Evolutionary conservation across 2,888 invertebrate genomes (phyloP), one percentile per base, ranked within the genome.

Genomic region (Timandra comae): DNA sequence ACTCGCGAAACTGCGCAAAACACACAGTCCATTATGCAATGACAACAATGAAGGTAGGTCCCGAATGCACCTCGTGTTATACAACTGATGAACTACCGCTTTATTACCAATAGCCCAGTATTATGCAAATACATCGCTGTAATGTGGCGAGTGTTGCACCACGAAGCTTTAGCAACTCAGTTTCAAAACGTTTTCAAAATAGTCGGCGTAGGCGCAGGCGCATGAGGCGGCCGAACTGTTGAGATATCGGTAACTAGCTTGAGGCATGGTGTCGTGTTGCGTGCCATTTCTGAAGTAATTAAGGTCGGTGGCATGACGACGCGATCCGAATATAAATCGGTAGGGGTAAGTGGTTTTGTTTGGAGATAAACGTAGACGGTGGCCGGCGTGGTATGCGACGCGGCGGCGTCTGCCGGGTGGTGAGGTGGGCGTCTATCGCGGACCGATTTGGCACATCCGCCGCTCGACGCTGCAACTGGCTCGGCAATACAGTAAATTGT

Each of bases 361-460:
- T 65, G 58, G 60, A 61, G 59, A 64, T 63, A 68, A 68, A 63
- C 58, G 58, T 53, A 63, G 68, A 30, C 71, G 64, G 71, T 74
- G 80, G 78, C 78, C 75, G 73, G 75, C 69, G 68, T 63, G 82
- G 82, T 57, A 81, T 78, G 82, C 79, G 75, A 53, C 68, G 66
- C 59, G 63, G 47, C 71, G 79, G 76, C 78, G 81, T 80, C 80
- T 81, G 67, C 80, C 78, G 79, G 73, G 66, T 68, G 71, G 65
- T 76, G 69, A 46, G 59, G 49, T 66, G 61, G 41, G 50, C 56
- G 76, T 76, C 78, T 73, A 71, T 67, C 72, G 70, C 72, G 70
- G 60, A 79, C 77, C 64, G 66, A 81, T 84, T 85, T 84, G 84
- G 84, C 84, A 84, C 82, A 84, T 84, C 84, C 82, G 84, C 76